Base-by-base conservation (phyloP, 1,140 invertebrate species). In the Monochamus saltuarius region DNA sequence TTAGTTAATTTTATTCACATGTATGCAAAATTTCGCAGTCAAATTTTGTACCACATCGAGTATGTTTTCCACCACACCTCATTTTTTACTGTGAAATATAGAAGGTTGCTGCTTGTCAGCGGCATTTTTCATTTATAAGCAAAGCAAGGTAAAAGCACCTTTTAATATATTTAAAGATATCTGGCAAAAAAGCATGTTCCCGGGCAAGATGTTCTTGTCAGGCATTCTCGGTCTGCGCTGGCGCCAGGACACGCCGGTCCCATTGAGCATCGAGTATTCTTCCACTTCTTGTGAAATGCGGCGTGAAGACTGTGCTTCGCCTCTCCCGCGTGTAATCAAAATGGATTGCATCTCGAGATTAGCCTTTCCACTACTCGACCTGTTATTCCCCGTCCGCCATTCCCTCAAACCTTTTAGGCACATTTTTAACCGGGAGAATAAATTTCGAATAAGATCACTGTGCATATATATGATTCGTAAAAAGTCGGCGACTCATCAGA, bases 261-360 rank as follows among this genome's bases (percentile, higher is more conserved):
- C 45, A 49, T 61, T 45, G 42, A 47, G 59, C 49, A 47, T 61
- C 22, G 42, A 55, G 51, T 53, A 54, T 53, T 62, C 61, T 56
- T 66, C 61, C 56, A 68, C 67, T 62, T 66, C 61, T 68, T 62
- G 65, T 60, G 56, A 66, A 64, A 69, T 65, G 62, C 62, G 62
- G 58, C 61, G 67, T 65, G 55, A 62, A 64, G 62, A 67, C 58
- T n/a, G n/a, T n/a, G n/a, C n/a, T 56, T 59, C 53, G 66, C 60
- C 61, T 58, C 57, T 71, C 65, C 67, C 69, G 67, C 67, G 67
- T 71, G 67, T 71, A 71, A 71, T 71, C 69, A 71, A 71, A 66
- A 71, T 71, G 69, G 67, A 71, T 71, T 71, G 69, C 67, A 61
- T 65, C 65, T 67, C 65, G 64, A 69, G 69, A 69, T 69, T 71